A percentile compares a stretch with the other conserved stretches of the same genome.
Evolutionary conservation across 2,113 vertebrate species (phyloP).

Genomic region (Gracilinanus agilis): DNA sequence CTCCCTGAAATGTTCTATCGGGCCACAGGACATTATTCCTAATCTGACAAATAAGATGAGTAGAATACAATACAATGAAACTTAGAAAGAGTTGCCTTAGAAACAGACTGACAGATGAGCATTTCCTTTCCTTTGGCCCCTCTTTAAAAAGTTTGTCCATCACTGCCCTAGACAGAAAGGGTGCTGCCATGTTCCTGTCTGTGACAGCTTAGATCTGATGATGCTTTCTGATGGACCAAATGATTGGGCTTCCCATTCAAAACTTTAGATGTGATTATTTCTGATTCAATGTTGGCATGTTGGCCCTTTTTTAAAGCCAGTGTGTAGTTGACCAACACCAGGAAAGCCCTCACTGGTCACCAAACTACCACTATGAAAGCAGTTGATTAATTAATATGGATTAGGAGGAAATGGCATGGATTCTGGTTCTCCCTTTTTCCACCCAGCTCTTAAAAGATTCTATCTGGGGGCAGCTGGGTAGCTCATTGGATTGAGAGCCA

Average conservation of each 20-base stretch:
- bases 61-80: too few species aligned
- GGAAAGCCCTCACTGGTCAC: background rate
- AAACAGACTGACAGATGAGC: too few species aligned
- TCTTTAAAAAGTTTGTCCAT: too few species aligned
- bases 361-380: background rate
- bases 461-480: too few species aligned
- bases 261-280: background rate
- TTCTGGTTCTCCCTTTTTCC: too few species aligned
- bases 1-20: too few species aligned
- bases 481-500: too few species aligned
- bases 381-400: background rate
- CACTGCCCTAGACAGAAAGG: background rate
- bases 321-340: background rate
- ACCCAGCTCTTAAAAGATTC: too few species aligned
- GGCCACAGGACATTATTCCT: too few species aligned
- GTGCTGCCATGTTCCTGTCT: background rate
- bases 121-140: too few species aligned
- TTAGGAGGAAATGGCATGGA: background rate
- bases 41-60: too few species aligned
- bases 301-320: background rate
- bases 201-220: background rate
- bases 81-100: too few species aligned
- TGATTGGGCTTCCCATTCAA: background rate
- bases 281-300: background rate
- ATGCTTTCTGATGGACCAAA: background rate